Evolutionary conservation across 1,140 invertebrate species (phyloP), one percentile per base, ranked within the genome.

Genomic region (Marisa cornuarietis): DNA sequence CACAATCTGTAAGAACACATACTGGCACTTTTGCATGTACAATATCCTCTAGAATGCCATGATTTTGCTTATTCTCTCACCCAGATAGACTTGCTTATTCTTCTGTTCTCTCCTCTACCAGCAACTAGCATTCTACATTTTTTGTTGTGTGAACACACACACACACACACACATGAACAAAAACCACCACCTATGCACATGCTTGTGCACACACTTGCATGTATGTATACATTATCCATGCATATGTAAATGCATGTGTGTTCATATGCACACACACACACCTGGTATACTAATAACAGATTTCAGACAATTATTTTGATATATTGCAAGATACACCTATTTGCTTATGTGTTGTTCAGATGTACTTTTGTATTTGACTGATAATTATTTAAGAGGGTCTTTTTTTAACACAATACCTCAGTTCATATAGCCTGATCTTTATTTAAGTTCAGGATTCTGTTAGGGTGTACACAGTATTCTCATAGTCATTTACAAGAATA

Each of bases 231-330:
- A 71, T 51, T n/a, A n/a, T 51, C 42, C 24, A 51, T 51, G 18
- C 18, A 5, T 14, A 73, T 11, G 71, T 49, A 73, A 31, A 9
- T 49, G 52, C 58, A 61, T 22, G 42, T 61, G 72, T 52, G 31
- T 61, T 42, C 52, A 75, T 61, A 61, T 52, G 61, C 72, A 75
- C 54, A 61, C 52, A 62, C n/a, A 49, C 51, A 73, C 42, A 73
- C 42, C 31, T 26, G 24, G 10, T n/a, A 24, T 73, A 22, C 51
- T 73, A 6, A 54, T 52, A 18, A 16, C 11, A 71, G 49, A 42
- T 26, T 18, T 31, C 14, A 42, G 4, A 26, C 1, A 20, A 11
- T 49, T 31, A 49, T 31, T 49, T 31, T 49, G 26, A 71, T 18
- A 18, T 18, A 42, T 20, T 49, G n/a, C 14, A 24, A n/a, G n/a